phyloP scores from a whole-genome alignment of 1,140 invertebrate genomes.

The Tyrophagus putrescentiae region DNA sequence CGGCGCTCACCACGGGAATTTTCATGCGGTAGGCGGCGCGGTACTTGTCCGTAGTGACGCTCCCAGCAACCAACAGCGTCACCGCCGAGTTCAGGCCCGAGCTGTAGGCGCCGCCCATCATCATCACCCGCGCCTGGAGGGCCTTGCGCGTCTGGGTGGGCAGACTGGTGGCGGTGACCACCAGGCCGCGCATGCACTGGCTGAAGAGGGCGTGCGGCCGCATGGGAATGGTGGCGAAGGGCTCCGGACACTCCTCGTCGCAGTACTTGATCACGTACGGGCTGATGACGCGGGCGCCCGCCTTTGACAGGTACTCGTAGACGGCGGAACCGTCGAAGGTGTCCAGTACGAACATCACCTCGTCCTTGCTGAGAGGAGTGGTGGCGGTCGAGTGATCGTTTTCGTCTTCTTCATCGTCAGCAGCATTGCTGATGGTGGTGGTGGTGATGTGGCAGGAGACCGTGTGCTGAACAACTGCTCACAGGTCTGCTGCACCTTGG shows the following conservation, averaged over 20 bases:
- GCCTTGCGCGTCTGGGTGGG: background rate
- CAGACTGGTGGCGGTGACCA: background rate
- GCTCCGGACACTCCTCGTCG: background rate
- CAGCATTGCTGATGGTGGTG: no score
- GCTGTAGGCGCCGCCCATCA: conserved; percentile 10
- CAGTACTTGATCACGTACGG: conserved; percentile 11
- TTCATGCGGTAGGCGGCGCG: background rate
- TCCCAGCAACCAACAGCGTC: conserved; percentile 9
- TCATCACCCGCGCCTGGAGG: background rate
- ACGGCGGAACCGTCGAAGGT: no score
- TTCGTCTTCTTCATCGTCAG: no score
- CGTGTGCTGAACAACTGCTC: no score
- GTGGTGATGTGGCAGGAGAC: no score
- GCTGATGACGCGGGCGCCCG: conserved; percentile 10
- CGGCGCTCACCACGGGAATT: background rate
- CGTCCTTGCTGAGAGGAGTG: no score
- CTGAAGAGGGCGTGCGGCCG: background rate
- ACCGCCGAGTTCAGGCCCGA: background rate
- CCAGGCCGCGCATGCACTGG: conserved; percentile 14
- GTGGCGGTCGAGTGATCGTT: no score
- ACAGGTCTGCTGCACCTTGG: no score
- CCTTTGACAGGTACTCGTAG: no score
- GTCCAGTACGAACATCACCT: no score
- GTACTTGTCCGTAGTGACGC: conserved; percentile 1
- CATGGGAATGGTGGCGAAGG: background rate